Conservation (phyloP, 2,113 vertebrate species). For the Corvus hawaiiensis region DNA sequence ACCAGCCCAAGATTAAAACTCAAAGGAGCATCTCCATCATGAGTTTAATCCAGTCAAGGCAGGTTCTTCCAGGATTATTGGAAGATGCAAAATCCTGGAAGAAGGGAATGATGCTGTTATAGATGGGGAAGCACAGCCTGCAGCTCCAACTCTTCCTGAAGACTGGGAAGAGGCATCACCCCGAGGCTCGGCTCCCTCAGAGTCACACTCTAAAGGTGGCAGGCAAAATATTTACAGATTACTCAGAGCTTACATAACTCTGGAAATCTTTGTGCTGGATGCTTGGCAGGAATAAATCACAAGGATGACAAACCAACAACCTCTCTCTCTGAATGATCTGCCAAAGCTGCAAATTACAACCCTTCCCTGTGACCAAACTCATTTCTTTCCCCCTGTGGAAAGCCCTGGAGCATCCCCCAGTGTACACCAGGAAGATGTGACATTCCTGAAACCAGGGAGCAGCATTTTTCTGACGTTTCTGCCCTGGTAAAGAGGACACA, state of each 20-base stretch:
- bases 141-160: background rate
- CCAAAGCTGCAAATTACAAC: background rate
- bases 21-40: background rate
- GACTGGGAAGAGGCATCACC: background rate
- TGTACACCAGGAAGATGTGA: rapidly evolving
- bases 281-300: background rate
- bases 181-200: background rate
- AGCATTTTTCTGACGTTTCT: background rate
- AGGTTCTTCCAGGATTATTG: background rate
- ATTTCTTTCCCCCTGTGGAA: background rate
- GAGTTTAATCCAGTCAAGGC: background rate
- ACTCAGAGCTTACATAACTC: constrained; percentile 24
- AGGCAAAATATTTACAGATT: constrained; percentile 1
- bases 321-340: background rate
- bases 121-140: background rate
- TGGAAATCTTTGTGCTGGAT: background rate
- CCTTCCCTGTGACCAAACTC: background rate
- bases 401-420: background rate
- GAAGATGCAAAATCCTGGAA: background rate
- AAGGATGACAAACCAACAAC: background rate
- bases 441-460: background rate
- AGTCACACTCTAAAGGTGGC: background rate
- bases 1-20: background rate
- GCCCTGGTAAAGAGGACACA: background rate
- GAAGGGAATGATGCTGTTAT: background rate